These are phyloP conservation scores for Bradypus variegatus DNA, from an alignment of 2,797 vertebrate species.

Conservation along the genomic window DNA sequence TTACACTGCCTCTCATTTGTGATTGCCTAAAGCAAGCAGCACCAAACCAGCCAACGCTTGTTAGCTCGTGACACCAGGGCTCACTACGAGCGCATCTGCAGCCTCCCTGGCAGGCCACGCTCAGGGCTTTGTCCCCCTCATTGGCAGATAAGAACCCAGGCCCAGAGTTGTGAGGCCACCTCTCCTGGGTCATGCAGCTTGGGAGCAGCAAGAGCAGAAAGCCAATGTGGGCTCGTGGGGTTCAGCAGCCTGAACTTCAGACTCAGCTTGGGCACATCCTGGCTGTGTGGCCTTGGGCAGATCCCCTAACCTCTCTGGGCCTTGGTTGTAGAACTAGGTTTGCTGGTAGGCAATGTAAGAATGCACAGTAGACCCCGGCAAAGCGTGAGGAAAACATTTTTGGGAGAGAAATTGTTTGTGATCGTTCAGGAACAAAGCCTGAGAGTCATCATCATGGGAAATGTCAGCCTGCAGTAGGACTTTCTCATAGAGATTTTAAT, in stretches of 20 bases:
- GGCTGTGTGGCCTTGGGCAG: not conserved
- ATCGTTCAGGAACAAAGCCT: not conserved
- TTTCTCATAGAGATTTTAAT: not conserved
- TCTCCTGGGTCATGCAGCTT: not conserved
- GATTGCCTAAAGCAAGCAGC: not conserved
- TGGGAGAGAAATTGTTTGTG: not conserved
- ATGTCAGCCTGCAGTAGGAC: not conserved
- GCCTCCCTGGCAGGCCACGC: not conserved
- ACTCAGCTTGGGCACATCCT: not conserved
- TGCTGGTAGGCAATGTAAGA: not conserved
- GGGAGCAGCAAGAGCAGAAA: not conserved
- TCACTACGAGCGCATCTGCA: not conserved
- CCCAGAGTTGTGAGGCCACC: not conserved
- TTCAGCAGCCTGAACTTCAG: not conserved
- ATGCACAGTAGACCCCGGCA: not conserved
- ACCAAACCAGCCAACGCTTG: not conserved
- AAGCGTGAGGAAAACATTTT: not conserved
- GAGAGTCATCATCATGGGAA: not conserved
- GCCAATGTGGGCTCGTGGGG: not conserved
- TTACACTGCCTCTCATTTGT: not conserved
- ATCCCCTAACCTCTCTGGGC: constrained; percentile 41
- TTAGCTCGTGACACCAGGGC: not conserved
- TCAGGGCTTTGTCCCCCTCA: not conserved
- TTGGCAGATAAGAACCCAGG: not conserved
- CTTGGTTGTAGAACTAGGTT: not conserved